Conservation (phyloP, 1,140 invertebrate species). For the Neuroterus valhalla region DNA sequence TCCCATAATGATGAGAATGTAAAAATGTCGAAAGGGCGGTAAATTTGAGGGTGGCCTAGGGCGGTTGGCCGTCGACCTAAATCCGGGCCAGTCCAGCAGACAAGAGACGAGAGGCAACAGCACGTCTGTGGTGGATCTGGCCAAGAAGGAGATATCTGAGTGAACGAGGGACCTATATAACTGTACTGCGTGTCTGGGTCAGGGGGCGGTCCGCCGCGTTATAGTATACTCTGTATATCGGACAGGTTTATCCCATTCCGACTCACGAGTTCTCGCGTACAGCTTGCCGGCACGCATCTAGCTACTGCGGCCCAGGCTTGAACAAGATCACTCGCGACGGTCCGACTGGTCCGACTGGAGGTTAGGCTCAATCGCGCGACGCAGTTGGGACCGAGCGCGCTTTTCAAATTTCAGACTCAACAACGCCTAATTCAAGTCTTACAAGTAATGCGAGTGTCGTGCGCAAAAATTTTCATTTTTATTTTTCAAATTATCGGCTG, state of each 20-base stretch:
- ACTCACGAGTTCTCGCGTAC: constrained; percentile 69
- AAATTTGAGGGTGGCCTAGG: too few species aligned
- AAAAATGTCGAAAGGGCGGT: too few species aligned
- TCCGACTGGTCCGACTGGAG: constrained; percentile 20
- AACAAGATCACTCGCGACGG: constrained; percentile 51
- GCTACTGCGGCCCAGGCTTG: constrained; percentile 54
- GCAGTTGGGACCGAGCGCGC: not conserved
- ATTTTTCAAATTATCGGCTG: not conserved
- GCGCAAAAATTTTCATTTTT: not conserved
- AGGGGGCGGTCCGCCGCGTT: constrained; percentile 76
- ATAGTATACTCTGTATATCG: constrained; percentile 74
- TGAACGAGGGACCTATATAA: constrained; percentile 73
- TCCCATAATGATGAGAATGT: too few species aligned
- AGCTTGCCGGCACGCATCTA: constrained; percentile 55
- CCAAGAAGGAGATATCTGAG: constrained; percentile 61
- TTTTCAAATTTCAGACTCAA: too few species aligned
- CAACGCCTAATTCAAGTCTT: not conserved
- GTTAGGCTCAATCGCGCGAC: not conserved
- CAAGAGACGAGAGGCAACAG: too few species aligned
- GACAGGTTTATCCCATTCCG: constrained; percentile 78
- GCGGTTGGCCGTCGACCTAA: too few species aligned
- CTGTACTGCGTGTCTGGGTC: constrained; percentile 79
- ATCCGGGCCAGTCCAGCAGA: too few species aligned
- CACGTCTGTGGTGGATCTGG: constrained; percentile 36
- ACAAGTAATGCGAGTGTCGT: constrained; percentile 10